Conservation (phyloP, 2,113 vertebrate genomes). For the Hylia prasina region DNA sequence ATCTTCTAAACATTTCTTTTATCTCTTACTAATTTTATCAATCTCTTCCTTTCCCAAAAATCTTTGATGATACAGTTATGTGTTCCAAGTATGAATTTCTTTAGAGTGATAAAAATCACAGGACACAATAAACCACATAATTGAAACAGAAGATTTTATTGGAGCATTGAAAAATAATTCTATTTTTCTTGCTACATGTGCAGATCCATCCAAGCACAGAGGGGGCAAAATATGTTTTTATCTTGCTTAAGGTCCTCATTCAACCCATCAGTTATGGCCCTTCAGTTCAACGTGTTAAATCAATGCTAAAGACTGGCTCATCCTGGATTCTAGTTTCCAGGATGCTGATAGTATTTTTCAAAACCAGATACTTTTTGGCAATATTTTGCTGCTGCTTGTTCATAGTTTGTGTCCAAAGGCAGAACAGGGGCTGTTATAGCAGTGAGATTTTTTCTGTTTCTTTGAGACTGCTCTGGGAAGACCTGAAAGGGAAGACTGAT, state of each 20-base stretch:
- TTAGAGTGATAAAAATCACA: neutral
- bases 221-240: accelerated
- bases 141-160: neutral
- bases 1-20: neutral
- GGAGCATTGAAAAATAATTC: neutral
- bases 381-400: neutral
- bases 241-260: neutral
- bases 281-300: neutral
- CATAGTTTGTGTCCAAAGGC: neutral
- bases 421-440: neutral
- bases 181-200: neutral
- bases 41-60: neutral
- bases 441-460: neutral
- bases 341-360: neutral
- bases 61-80: neutral
- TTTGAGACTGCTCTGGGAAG: neutral
- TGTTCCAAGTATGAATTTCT: neutral
- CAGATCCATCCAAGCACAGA: neutral
- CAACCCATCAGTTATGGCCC: neutral
- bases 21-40: neutral
- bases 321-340: neutral
- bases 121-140: neutral
- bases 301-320: neutral
- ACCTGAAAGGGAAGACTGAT: neutral
- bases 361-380: neutral